Evolutionary conservation across 2,113 vertebrate genomes (phyloP), one percentile per base, ranked within the genome.

Genomic region (Tylochromis polylepis): DNA sequence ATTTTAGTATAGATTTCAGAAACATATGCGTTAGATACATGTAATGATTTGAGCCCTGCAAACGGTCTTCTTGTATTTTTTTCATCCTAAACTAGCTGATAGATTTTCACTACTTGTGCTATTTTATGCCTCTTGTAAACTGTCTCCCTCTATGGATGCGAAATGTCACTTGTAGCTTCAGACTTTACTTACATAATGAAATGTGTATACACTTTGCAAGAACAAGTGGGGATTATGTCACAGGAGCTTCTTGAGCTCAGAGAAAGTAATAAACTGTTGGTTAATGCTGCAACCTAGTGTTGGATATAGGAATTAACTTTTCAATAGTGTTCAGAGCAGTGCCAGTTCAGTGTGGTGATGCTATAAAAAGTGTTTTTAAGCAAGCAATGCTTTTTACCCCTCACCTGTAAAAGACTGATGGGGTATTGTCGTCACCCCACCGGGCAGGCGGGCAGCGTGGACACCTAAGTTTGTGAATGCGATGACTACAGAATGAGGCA

Each of bases 281-380:
- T 53, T 49, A 67, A 90, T 87, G 34, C 57, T 82, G 82, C 85
- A 2, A 49, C 59, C 67, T 85, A 70, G 85, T 85, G 88, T 70
- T 78, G 9, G 8, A 67, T 29, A 38, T n/a, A 85, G 53, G 55
- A 10, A 85, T 20, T 12, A 27, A 62, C 22, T 4, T 85, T 53
- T 70, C 38, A 36, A 12, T 34, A 70, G 4, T 15, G 3, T 49
- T 11, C 12, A 16, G 27, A 18, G 43, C 4, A 51, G 27, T 51
- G 43, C 46, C 46, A 53, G 46, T n/a, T 18, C 20, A 65, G 49
- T 77, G 4, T 31, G 72, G 27, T 31, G 27, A 77, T 77, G 46
- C 29, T 77, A 51, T 29, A 18, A 53, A 77, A 34, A 4, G 0
- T 51, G 43, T 11, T 31, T 51, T 75, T 75, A 75, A 0, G 10